Percentiles rank a stretch among this genome's conserved stretches.
Conservation (phyloP, 2,888 invertebrate genomes). For the Agonum fuliginosum region DNA sequence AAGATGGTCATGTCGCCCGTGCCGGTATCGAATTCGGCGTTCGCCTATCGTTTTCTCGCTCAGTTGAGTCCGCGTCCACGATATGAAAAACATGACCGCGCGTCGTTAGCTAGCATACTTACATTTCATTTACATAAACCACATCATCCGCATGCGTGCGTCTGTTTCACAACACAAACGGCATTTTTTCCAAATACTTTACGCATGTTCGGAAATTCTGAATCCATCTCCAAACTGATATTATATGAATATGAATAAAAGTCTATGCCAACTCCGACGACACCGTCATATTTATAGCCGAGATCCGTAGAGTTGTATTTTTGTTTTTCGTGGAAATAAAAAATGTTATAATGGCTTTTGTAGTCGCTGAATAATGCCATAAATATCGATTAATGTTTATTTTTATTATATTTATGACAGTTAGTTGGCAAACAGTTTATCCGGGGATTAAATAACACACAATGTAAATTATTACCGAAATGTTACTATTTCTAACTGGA, state of each 20-base stretch:
- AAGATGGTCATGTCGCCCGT: neutral
- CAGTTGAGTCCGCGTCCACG: neutral
- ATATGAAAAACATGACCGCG: conserved; percentile 29
- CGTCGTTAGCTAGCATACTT: conserved; percentile 44
- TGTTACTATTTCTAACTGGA: conserved; percentile 38
- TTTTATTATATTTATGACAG: conserved; percentile 55
- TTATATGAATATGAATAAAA: conserved; percentile 46
- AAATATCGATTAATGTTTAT: conserved; percentile 53
- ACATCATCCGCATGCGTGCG: conserved; percentile 9
- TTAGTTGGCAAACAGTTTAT: conserved; percentile 51
- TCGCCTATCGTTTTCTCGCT: conserved; percentile 28
- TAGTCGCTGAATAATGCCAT: conserved; percentile 43
- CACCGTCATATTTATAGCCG: conserved; percentile 35
- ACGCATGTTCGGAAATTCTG: conserved; percentile 55
- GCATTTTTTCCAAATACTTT: conserved; percentile 54
- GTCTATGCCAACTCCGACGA: conserved; percentile 8
- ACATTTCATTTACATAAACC: conserved; percentile 48
- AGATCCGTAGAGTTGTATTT: conserved; percentile 44
- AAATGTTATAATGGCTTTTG: conserved; percentile 49
- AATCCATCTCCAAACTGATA: conserved; percentile 33
- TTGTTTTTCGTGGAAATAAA: conserved; percentile 53
- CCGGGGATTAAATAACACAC: conserved; percentile 31
- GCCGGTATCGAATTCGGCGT: conserved; percentile 24
- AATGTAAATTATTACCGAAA: conserved; percentile 35
- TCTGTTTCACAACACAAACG: conserved; percentile 47